Base-by-base conservation (phyloP, 1,140 invertebrate species). In the Nautilus pompilius region DNA sequence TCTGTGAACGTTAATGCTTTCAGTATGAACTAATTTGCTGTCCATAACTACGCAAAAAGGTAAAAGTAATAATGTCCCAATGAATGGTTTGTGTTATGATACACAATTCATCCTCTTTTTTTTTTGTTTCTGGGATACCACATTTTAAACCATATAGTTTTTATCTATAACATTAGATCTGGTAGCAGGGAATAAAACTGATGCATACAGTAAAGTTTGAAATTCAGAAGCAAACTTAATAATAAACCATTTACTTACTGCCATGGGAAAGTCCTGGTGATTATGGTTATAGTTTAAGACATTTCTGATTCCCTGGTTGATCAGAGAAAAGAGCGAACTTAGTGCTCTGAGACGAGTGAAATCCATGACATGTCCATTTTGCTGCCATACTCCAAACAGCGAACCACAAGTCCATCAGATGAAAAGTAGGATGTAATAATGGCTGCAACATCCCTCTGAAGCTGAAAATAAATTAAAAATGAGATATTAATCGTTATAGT, bases 361-460 rank as follows among this genome's bases (percentile, higher is more conserved):
- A 82, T 99, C 96, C 98, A 99, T 99, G 48, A 99, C 95, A 79
- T 99, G 98, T 99, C 97, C 17, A 85, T 67, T 33, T 88, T 88
- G 73, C 89, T 89, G 0, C 94, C 92, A 80, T 91, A 96, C 74
- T 99, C 93, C 53, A 99, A 81, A 72, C 93, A 95, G 63, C 91
- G 88, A 3, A 93, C 90, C 5, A 99, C 93, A 22, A 99, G 84
- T 33, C 96, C 96, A 83, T 98, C 95, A 2, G 92, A 89, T 3
- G 90, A 88, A 78, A 99, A 93, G 79, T 91, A 90, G 8, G 91
- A 90, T 62, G 90, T 88, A 20, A 99, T 83, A 53, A 97, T 88
- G 59, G 88, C 86, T 0, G 91, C 92, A 66, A 96, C 91, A 74
- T 97, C 91, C 24, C 90, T 85, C 85, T 99, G 97, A 28, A 93